Percentiles rank a stretch among this genome's conserved stretches.
Conservation (phyloP, 2,113 vertebrate genomes). For the Heterocephalus glaber region DNA sequence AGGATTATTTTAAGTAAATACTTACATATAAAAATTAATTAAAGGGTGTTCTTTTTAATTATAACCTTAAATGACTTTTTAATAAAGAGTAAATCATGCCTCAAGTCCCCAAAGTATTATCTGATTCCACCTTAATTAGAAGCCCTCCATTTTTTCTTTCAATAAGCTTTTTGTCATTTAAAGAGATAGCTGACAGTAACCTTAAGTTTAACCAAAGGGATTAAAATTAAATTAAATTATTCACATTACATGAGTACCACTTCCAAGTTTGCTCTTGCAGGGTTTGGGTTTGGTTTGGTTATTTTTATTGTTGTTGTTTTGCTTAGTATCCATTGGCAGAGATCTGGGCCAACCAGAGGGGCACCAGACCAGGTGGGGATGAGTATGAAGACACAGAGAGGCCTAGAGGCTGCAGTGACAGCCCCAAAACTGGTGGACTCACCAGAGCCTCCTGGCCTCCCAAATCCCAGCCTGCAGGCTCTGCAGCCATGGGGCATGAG, state of each 20-base stretch:
- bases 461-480: background rate
- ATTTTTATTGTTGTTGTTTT: background rate
- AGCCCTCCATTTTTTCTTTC: background rate
- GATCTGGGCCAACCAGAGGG: background rate
- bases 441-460: accelerated
- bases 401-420: background rate
- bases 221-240: slow-evolving; percentile 33
- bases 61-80: slow-evolving; percentile 40
- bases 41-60: slow-evolving; percentile 49
- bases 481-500: accelerated
- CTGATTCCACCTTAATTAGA: slow-evolving; percentile 36
- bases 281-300: background rate
- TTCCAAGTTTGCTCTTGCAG: background rate
- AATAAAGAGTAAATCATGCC: slow-evolving; percentile 38
- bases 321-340: background rate
- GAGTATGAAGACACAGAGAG: background rate
- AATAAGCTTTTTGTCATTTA: slow-evolving; percentile 43
- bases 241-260: background rate
- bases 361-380: accelerated
- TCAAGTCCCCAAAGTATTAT: background rate
- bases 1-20: slow-evolving; percentile 1
- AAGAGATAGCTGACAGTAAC: slow-evolving; percentile 47
- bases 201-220: slow-evolving; percentile 50
- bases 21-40: slow-evolving; percentile 23
- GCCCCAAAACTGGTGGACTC: accelerated